A percentile compares a stretch with the other conserved stretches of the same genome.
phyloP scores from a whole-genome alignment of 1,140 invertebrate genomes.

The Leptonema lineaticorne region DNA sequence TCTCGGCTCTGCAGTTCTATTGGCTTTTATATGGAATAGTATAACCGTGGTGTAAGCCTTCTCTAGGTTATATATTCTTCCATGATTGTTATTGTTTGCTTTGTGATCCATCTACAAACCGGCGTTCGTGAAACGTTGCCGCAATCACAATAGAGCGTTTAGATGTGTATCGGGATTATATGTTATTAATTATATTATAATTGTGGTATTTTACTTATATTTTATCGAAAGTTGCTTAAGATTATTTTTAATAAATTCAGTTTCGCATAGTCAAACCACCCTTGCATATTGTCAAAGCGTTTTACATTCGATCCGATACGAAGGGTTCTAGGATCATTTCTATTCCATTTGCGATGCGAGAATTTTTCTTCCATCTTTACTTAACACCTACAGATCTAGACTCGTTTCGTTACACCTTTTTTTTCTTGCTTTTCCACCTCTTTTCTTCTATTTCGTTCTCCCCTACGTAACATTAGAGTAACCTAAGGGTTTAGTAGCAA shows the following conservation, averaged over 20 bases:
- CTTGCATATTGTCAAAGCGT: not conserved
- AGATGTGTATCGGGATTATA: not conserved
- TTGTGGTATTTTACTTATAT: not conserved
- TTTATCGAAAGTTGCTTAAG: not conserved
- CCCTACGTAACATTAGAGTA: not conserved
- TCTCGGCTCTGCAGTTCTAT: not conserved
- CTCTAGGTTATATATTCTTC: not conserved
- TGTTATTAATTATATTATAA: not conserved
- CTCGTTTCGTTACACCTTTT: slow-evolving; percentile 19
- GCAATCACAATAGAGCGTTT: not conserved
- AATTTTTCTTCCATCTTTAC: slow-evolving; percentile 8
- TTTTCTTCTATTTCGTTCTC: not conserved
- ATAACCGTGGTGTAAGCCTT: not conserved
- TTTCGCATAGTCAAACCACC: not conserved
- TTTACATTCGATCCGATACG: not conserved
- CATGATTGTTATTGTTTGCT: not conserved
- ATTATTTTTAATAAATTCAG: not conserved
- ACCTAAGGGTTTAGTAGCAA: slow-evolving; percentile 37
- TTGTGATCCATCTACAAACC: not conserved
- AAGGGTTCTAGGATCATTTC: slow-evolving; percentile 19
- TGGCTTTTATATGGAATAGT: not conserved
- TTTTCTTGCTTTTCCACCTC: slow-evolving; percentile 12
- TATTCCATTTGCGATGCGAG: not conserved
- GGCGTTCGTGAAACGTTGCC: not conserved
- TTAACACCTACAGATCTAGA: slow-evolving; percentile 14